Percentiles rank a stretch among this genome's conserved stretches.
phyloP scores from a whole-genome alignment of 2,888 invertebrate genomes.

The Drosophila helvetica region DNA sequence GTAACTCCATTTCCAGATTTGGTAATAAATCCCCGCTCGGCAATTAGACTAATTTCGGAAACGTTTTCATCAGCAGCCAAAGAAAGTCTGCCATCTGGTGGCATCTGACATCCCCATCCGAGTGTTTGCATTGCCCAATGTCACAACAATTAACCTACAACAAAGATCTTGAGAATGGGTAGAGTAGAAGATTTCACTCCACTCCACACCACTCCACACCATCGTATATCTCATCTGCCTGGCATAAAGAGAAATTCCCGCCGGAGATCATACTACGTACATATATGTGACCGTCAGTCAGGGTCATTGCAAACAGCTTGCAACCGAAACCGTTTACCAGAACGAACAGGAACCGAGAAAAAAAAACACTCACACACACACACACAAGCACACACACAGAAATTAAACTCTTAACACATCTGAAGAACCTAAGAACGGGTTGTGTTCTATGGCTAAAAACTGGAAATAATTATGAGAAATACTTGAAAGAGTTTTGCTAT shows the following conservation, averaged over 20 bases:
- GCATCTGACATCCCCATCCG: not conserved
- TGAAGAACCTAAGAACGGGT: constrained; percentile 35
- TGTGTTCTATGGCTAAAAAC: constrained; percentile 35
- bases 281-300: constrained; percentile 49
- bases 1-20: not conserved
- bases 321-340: constrained; percentile 66
- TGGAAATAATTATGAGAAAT: constrained; percentile 59
- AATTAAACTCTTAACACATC: constrained; percentile 46
- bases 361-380: constrained; percentile 23
- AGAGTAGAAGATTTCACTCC: constrained; percentile 69
- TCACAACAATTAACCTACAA: constrained; percentile 77
- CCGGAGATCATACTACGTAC: constrained; percentile 28
- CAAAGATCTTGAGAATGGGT: constrained; percentile 69
- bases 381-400: not conserved
- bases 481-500: constrained; percentile 44
- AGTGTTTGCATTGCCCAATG: constrained; percentile 70
- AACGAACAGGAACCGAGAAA: constrained; percentile 42
- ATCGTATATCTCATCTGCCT: constrained; percentile 40
- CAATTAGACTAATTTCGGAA: constrained; percentile 55
- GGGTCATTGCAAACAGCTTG: constrained; percentile 58
- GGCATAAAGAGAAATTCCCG: constrained; percentile 66
- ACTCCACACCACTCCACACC: constrained; percentile 17
- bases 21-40: constrained; percentile 31
- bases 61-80: constrained; percentile 57
- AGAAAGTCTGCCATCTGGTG: constrained; percentile 59